Conservation (phyloP, 2,888 invertebrate species). For the Drosophila hawaiiensis region DNA sequence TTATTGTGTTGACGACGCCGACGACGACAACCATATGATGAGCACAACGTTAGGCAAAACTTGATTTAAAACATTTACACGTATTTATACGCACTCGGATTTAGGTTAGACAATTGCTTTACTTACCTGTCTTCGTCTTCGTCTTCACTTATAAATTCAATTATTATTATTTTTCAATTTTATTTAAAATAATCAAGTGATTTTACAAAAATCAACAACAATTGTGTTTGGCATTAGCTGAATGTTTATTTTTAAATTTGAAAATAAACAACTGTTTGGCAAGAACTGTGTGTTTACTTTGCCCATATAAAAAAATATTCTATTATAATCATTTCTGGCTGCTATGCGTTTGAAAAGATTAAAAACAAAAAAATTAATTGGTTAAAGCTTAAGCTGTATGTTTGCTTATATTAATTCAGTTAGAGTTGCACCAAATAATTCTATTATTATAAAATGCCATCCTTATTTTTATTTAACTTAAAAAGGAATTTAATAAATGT, state of each 20-base stretch:
- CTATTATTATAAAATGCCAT: neutral
- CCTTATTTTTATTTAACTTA: neutral
- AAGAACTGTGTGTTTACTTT: neutral
- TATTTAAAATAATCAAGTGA: neutral
- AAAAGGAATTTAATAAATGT: too few species aligned
- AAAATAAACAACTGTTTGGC: neutral
- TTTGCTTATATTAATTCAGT: neutral
- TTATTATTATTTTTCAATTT: neutral
- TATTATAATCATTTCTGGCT: neutral
- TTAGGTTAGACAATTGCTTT: constrained; percentile 60
- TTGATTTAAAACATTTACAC: constrained; percentile 52
- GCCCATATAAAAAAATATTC: neutral
- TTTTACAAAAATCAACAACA: neutral
- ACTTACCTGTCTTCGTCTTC: neutral
- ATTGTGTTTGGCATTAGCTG: neutral
- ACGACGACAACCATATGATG: constrained; percentile 41
- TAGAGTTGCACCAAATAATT: neutral
- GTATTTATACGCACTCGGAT: constrained; percentile 34
- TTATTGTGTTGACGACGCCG: constrained; percentile 32
- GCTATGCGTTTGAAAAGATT: neutral
- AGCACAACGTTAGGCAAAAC: constrained; percentile 35
- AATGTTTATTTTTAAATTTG: neutral
- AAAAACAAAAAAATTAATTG: neutral
- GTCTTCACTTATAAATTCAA: neutral
- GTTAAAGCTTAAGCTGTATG: neutral